Base-by-base conservation (phyloP, 2,797 vertebrate genomes). In the Loris lydekkerianus region DNA sequence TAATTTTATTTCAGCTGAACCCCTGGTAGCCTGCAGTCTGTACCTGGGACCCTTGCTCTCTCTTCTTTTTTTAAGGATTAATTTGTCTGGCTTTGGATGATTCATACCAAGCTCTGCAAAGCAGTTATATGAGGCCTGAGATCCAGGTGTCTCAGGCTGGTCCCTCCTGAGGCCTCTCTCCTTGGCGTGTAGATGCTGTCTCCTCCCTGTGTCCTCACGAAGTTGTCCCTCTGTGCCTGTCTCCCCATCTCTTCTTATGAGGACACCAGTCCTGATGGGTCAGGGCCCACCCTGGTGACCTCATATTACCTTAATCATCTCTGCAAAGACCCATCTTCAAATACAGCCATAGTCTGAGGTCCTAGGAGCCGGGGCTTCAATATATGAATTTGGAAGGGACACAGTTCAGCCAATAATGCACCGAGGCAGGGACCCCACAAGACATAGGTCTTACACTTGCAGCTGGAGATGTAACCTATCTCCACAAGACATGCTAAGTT, bases 1-100 rank as follows among this genome's bases (percentile, higher is more conserved):
- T 29, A 5, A 3, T 14, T 4, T 2, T 4, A 0, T 18, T 40
- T 53, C 29, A 2, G 1, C 0, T 7, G 21, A 3, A 43, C 4
- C 29, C 14, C n/a, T 0, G 3, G 43, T 11, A 2, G 7, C 27
- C 72, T 67, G 10, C 3, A 1, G 20, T 10, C 65, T 53, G 14
- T 3, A 11, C 29, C 31, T 2, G 65, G 25, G 37, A 25, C 3
- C 31, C 29, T 11, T 27, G 25, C 4, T 9, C 0, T 9, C 5
- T 70, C 53, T 43, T 46, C 9, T 25, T 2, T 53, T 60, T 40
- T 67, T 37, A 25, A 29, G 1, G 2, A 5, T 17, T 31, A 2
- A 14, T 20, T 5, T 10, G 14, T 37, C 20, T 61, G 25, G 46
- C 15, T 70, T 90, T 40, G 34, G n/a, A n/a, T 17, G 37, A 0